Conservation (phyloP, 2,113 vertebrate species). For the Girardinichthys multiradiatus region DNA sequence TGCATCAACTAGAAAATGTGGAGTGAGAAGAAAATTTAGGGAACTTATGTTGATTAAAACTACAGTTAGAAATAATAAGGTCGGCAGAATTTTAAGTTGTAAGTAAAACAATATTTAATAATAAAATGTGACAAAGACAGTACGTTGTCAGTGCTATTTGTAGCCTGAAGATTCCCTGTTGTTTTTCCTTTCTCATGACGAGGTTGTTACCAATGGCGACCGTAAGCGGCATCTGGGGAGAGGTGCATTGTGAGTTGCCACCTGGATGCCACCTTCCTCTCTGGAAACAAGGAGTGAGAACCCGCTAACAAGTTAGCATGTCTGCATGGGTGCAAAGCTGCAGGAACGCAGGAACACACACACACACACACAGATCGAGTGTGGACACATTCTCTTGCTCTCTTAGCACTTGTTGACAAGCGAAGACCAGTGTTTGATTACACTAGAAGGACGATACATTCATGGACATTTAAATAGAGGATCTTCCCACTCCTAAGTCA, state of each 20-base stretch:
- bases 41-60: neutral
- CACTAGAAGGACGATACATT: neutral
- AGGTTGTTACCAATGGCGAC: conserved; percentile 52
- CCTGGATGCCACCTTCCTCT: conserved; percentile 69
- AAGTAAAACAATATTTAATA: neutral
- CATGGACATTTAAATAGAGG: neutral
- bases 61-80: too few relatives aligned
- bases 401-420: conserved; percentile 45
- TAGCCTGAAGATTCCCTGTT: conserved; percentile 18
- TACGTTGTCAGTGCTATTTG: neutral
- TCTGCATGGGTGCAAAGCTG: conserved; percentile 69
- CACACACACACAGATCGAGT: neutral
- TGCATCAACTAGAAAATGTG: neutral
- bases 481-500: neutral
- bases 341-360: conserved; percentile 34
- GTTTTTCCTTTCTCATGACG: conserved; percentile 34
- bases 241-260: conserved; percentile 70
- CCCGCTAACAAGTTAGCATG: conserved; percentile 74
- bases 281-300: conserved; percentile 71
- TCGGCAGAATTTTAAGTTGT: too few relatives aligned
- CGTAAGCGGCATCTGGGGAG: conserved; percentile 50
- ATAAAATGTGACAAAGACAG: neutral
- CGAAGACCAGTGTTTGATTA: conserved; percentile 28
- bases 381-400: conserved; percentile 45
- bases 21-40: too few relatives aligned